Evolutionary conservation across 2,888 invertebrate species (phyloP), one percentile per base, ranked within the genome.

Genomic region (Lepidochrysops patricia): DNA sequence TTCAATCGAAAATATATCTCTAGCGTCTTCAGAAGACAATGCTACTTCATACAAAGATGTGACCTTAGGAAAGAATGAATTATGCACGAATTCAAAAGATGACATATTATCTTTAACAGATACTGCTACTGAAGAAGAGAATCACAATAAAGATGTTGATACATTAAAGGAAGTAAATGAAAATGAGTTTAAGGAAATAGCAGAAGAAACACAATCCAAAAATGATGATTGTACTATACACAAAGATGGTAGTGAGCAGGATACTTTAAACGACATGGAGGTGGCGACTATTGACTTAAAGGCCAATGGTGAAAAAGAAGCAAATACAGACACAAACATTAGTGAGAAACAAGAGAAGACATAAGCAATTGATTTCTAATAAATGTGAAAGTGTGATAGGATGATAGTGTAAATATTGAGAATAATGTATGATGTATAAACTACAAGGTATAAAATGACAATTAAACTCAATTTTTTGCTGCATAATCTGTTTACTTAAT

Each of bases 1-100:
- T 57, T 63, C 71, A 0, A 64, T 75, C 35, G 82, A 80, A 72
- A 70, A 82, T 69, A 74, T 80, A 60, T 67, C 81, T 7, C 68
- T 84, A 23, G 82, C 80, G 5, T 80, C 79, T 29, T 77, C 80
- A 57, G 83, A 80, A 35, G 80, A 81, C 13, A 82, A 80, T 63
- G 65, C 60, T 34, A 62, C 49, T 4, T 34, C 29, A 19, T 58
- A 63, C 27, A 66, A 63, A 32, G 13, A n/a, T 13, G 57, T 19
- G 13, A 43, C 19, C 54, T n/a, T 70, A 29, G 62, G 75, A 25
- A 49, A 57, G 15, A 57, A 62, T 56, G 49, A 29, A 34, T 25
- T 9, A 35, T 50, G 49, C 25, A 26, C 23, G 6, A 49, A 58
- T 58, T 34, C 13, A 13, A 34, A 13, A 4, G 50, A 58, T 58